Conservation (phyloP, 1,140 invertebrate genomes). For the Hyposmocoma kahamanoa region DNA sequence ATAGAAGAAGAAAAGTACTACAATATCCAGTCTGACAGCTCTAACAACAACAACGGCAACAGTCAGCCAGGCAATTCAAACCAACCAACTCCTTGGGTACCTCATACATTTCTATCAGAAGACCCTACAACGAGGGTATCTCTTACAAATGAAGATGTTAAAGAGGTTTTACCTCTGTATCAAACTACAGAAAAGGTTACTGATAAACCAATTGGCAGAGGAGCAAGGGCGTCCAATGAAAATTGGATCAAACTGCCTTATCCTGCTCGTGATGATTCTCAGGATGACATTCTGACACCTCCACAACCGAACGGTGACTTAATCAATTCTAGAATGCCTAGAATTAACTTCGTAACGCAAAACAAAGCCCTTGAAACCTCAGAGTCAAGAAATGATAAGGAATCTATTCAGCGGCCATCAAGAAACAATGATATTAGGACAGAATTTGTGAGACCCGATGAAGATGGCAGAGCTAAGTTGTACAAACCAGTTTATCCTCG, state of each 20-base stretch:
- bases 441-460: constrained; percentile 63
- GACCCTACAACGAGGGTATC: constrained; percentile 55
- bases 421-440: constrained; percentile 64
- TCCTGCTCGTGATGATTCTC: constrained; percentile 39
- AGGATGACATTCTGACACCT: constrained; percentile 49
- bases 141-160: constrained; percentile 37
- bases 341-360: constrained; percentile 71
- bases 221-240: constrained; percentile 64
- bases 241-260: constrained; percentile 70
- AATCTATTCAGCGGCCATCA: constrained; percentile 54
- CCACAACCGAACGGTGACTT: constrained; percentile 59
- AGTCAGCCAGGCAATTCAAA: too few relatives aligned
- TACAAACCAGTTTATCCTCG: constrained; percentile 65
- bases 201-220: constrained; percentile 63
- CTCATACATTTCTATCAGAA: constrained; percentile 42
- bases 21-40: constrained; percentile 41
- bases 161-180: constrained; percentile 36
- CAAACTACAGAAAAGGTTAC: constrained; percentile 63
- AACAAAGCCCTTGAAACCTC: constrained; percentile 65
- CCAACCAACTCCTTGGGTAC: constrained; percentile 56
- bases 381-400: constrained; percentile 66
- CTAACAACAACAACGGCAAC: constrained; percentile 20
- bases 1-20: constrained; percentile 68
- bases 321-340: constrained; percentile 64
- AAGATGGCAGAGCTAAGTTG: constrained; percentile 39